Conservation (phyloP, 2,888 invertebrate species). For the Caenorhabditis plicata region DNA sequence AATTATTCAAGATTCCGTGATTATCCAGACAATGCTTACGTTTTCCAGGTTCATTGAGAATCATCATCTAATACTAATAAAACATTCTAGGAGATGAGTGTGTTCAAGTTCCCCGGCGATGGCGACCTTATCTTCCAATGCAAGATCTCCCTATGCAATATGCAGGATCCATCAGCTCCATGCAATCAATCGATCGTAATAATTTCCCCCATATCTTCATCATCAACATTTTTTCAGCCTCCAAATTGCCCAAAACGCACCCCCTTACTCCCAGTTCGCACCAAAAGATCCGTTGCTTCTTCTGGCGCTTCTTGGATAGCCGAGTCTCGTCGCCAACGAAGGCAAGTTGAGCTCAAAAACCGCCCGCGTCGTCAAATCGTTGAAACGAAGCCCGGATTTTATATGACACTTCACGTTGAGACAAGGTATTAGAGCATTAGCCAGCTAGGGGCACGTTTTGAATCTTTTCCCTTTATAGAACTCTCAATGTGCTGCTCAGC, state of each 20-base stretch:
- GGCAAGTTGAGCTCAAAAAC: slow-evolving; percentile 33
- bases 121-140: slow-evolving; percentile 60
- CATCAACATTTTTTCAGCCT: slow-evolving; percentile 24
- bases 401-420: slow-evolving; percentile 54
- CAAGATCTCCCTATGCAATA: slow-evolving; percentile 60
- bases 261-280: slow-evolving; percentile 21
- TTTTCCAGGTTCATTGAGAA: no score
- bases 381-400: slow-evolving; percentile 49
- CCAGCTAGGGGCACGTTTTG: no score
- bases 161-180: slow-evolving; percentile 37
- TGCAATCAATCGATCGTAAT: slow-evolving; percentile 36
- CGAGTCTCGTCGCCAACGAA: slow-evolving; percentile 13
- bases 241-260: slow-evolving; percentile 38
- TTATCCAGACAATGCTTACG: slow-evolving; percentile 29
- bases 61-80: no score
- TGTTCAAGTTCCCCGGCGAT: slow-evolving; percentile 63
- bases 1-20: slow-evolving; percentile 47
- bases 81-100: slow-evolving; percentile 61
- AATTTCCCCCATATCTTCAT: slow-evolving; percentile 2
- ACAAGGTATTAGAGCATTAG: slow-evolving; percentile 25
- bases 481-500: slow-evolving; percentile 56
- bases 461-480: slow-evolving; percentile 34
- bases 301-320: slow-evolving; percentile 6
- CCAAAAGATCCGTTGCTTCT: slow-evolving; percentile 16
- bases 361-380: slow-evolving; percentile 36